These are phyloP conservation scores for Mugil cephalus DNA, from an alignment of 2,113 vertebrate genomes.

Conservation along the genomic window DNA sequence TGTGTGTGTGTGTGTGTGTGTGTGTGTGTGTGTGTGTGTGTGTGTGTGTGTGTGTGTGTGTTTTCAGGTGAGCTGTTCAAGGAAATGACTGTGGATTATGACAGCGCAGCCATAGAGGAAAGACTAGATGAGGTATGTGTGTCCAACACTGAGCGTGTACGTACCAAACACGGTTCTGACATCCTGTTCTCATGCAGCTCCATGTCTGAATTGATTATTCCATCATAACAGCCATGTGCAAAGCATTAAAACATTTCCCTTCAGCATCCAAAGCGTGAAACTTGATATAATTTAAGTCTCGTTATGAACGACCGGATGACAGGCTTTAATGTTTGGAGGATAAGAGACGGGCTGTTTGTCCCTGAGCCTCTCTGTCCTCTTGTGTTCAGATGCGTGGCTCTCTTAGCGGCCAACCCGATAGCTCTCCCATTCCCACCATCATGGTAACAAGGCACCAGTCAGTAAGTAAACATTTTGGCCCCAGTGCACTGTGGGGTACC, in stretches of 20 bases:
- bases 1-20: constrained; percentile 21
- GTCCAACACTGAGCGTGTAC: background rate
- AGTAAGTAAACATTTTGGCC: constrained; percentile 82
- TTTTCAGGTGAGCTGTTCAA: constrained; percentile 86
- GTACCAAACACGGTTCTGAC: background rate
- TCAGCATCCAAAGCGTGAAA: constrained; percentile 9
- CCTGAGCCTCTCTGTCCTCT: constrained; percentile 82
- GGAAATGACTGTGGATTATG: constrained; percentile 86
- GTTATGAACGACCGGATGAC: background rate
- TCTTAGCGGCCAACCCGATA: constrained; percentile 79
- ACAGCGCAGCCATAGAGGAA: constrained; percentile 82
- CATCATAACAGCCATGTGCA: background rate
- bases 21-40: constrained; percentile 25
- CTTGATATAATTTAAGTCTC: constrained; percentile 5
- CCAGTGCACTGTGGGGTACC: constrained; percentile 60
- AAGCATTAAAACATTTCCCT: background rate
- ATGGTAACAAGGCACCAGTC: constrained; percentile 82
- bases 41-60: constrained; percentile 21
- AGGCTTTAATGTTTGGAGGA: constrained; percentile 36
- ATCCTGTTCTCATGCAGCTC: constrained; percentile 17
- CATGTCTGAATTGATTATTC: constrained; percentile 22
- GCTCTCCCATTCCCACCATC: constrained; percentile 83
- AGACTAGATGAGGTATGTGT: constrained; percentile 87
- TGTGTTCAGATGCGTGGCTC: constrained; percentile 85
- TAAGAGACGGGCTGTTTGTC: constrained; percentile 50